Conservation (phyloP, 1,140 invertebrate genomes). For the Drosophila bocqueti region DNA sequence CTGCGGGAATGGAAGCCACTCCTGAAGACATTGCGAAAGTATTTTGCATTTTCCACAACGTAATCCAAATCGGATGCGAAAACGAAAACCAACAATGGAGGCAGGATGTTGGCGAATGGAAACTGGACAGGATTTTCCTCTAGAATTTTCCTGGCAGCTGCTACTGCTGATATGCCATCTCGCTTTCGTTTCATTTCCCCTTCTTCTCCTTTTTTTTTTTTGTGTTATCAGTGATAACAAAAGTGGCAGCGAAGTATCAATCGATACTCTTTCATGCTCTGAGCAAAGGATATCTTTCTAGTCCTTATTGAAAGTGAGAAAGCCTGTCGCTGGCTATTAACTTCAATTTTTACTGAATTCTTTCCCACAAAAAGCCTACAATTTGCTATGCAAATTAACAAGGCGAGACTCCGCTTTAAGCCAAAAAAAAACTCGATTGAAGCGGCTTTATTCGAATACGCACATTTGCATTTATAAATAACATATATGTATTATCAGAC, state of each 20-base stretch:
- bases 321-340: slow-evolving; percentile 15
- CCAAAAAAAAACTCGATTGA: not conserved
- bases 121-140: slow-evolving; percentile 36
- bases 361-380: slow-evolving; percentile 19
- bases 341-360: slow-evolving; percentile 15
- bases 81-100: slow-evolving; percentile 61
- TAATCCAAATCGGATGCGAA: slow-evolving; percentile 62
- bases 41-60: slow-evolving; percentile 70
- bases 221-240: slow-evolving; percentile 66
- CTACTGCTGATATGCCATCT: slow-evolving; percentile 39
- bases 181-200: slow-evolving; percentile 24
- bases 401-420: slow-evolving; percentile 28
- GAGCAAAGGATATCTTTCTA: not conserved
- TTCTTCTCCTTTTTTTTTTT: not conserved
- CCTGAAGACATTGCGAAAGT: slow-evolving; percentile 35
- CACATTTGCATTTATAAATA: slow-evolving; percentile 29
- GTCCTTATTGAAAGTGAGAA: not conserved
- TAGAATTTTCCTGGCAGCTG: slow-evolving; percentile 52
- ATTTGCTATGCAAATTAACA: slow-evolving; percentile 55
- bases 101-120: not conserved
- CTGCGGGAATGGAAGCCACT: not conserved
- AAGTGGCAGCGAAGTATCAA: slow-evolving; percentile 26
- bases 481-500: slow-evolving; percentile 17
- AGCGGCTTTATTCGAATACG: not conserved
- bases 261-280: slow-evolving; percentile 27